Evolutionary conservation across 2,797 vertebrate species (phyloP), one percentile per base, ranked within the genome.

Genomic region (Notolabrus celidotus): DNA sequence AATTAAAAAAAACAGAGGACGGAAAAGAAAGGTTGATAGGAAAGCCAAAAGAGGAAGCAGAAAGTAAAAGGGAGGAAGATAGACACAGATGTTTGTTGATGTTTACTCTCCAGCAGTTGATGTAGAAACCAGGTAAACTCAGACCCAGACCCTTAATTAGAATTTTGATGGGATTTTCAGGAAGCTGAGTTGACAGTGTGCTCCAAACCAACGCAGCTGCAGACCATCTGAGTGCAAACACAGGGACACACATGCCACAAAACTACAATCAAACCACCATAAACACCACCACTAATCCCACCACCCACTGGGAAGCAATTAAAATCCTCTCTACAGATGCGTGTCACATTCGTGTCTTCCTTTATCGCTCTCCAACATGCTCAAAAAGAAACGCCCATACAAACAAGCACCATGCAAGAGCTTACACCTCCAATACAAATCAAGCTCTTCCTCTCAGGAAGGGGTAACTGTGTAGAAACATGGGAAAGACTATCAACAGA

Each of bases 201-300:
- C 41, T 77, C 56, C 62, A 71, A 85, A 77, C 63, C 68, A 75
- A 80, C 59, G 14, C 88, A 90, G 85, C 88, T 91, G 87, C 31
- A 57, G 65, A 27, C 79, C 91, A 93, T 84, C 88, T 90, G 90
- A 82, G 70, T 14, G 6, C 22, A 17, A 66, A 10, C 23, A 20
- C 39, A 55, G 43, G 9, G 22, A 50, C 50, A 64, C 65, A 59
- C 68, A 42, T 50, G 7, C 31, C 60, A 63, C 56, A 55, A 39
- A 65, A 34, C 25, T 4, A 39, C 38, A 2, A 16, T 17, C 38
- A 38, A 38, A 27, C 6, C 43, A 63, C 19, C 36, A 43, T 33
- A 41, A 46, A 49, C 60, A 16, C 54, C 59, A 14, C 38, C 62
- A 4, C 65, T 74, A 56, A 77, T 71, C 69, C 68, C 15, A 47